Evolutionary conservation across 2,113 vertebrate genomes (phyloP).

Genomic region (Odobenus rosmarus): DNA sequence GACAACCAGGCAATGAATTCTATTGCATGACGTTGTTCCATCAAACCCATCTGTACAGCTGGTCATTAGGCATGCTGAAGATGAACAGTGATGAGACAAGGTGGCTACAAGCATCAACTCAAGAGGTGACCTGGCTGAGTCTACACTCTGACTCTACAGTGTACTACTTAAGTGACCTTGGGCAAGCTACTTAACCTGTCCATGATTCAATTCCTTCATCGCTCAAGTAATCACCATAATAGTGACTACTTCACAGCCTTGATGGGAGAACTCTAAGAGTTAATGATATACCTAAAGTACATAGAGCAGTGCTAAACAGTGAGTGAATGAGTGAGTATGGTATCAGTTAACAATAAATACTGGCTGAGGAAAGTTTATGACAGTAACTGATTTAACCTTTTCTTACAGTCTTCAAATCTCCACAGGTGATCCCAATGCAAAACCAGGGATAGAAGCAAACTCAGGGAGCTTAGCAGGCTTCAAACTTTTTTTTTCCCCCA

Average conservation of each 20-base stretch:
- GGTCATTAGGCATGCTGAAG: not conserved
- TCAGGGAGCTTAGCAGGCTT: not conserved
- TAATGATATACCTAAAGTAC: not conserved
- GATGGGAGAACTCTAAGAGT: not conserved
- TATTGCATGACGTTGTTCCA: not conserved
- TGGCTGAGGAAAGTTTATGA: not conserved
- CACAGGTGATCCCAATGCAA: not conserved
- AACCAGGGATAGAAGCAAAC: not conserved
- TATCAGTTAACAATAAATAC: not conserved
- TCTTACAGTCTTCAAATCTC: not conserved
- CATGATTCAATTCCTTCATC: not conserved
- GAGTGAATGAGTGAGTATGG: not conserved
- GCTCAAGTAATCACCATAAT: not conserved
- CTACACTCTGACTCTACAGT: not conserved
- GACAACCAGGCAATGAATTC: not conserved
- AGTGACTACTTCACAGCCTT: not conserved
- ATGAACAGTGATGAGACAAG: not conserved
- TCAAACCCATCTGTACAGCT: not conserved
- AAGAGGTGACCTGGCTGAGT: not conserved
- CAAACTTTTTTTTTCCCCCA: not conserved
- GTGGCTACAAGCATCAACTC: not conserved
- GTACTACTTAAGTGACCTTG: not conserved
- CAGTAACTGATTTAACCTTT: not conserved
- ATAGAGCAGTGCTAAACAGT: not conserved
- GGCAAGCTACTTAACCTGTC: not conserved